phyloP scores from a whole-genome alignment of 2,113 vertebrate species.

The Heterochromis multidens region DNA sequence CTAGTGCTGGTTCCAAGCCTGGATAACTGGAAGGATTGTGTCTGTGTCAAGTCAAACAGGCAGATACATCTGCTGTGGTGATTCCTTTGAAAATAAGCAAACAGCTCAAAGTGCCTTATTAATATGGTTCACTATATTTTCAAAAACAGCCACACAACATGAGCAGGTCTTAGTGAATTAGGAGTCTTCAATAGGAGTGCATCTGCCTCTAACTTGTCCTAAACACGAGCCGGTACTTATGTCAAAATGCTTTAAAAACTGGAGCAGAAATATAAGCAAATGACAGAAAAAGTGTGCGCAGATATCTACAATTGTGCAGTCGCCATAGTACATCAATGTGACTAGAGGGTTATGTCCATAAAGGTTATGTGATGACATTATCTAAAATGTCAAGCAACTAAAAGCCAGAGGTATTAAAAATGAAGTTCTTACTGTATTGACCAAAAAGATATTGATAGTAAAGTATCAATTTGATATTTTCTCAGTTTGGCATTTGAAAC shows the following conservation, averaged over 20 bases:
- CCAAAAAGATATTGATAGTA: neutral
- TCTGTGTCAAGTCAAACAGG: neutral
- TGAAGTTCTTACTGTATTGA: neutral
- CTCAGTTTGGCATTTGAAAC: neutral
- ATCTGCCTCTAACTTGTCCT: neutral
- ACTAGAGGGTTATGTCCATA: neutral
- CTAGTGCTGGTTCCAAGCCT: too few relatives aligned
- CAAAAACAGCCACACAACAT: neutral
- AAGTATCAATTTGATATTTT: neutral
- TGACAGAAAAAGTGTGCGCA: neutral
- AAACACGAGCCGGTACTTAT: neutral
- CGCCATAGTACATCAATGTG: neutral
- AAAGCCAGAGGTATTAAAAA: neutral
- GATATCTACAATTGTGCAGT: neutral
- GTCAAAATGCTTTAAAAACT: neutral
- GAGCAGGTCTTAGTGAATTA: neutral
- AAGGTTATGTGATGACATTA: neutral
- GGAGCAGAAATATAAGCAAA: neutral
- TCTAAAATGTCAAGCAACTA: neutral
- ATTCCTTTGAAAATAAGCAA: neutral
- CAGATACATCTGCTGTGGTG: neutral
- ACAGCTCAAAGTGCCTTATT: rapidly evolving
- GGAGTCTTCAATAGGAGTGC: neutral
- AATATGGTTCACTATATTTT: neutral
- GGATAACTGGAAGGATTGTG: neutral